These are phyloP conservation scores for Phoebastria nigripes DNA, from an alignment of 2,797 vertebrate genomes.

Conservation along the genomic window DNA sequence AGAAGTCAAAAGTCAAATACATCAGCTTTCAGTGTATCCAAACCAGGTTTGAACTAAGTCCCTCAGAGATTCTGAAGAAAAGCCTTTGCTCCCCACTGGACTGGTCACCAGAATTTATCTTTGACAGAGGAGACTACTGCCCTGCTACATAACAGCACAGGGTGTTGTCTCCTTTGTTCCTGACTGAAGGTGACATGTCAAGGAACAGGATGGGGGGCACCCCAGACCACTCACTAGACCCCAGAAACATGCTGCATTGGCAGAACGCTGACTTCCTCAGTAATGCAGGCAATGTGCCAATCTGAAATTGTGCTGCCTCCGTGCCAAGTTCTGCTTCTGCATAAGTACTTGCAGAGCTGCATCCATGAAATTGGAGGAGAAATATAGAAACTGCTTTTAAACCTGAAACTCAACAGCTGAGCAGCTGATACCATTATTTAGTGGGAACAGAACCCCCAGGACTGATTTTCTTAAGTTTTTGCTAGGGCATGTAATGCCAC, in stretches of 20 bases:
- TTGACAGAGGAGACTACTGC: not conserved
- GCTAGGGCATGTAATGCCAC: not conserved
- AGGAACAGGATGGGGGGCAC: not conserved
- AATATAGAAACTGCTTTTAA: not conserved
- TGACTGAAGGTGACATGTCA: not conserved
- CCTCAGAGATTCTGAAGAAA: rapidly evolving
- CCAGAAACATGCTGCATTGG: not conserved
- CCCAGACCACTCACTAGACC: not conserved
- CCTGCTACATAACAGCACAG: not conserved
- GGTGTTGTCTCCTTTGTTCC: not conserved
- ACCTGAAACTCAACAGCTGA: not conserved
- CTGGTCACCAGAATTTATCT: not conserved
- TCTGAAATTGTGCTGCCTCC: not conserved
- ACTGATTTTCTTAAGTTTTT: not conserved
- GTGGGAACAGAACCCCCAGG: not conserved
- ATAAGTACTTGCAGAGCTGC: not conserved
- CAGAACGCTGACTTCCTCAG: not conserved
- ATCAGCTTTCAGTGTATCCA: not conserved
- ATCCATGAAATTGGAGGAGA: not conserved
- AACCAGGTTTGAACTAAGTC: not conserved
- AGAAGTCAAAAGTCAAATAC: not conserved
- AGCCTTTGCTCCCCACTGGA: not conserved
- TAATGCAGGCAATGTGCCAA: not conserved
- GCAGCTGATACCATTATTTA: not conserved
- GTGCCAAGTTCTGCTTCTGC: not conserved